A percentile compares a stretch with the other conserved stretches of the same genome.
Evolutionary conservation across 2,113 vertebrate genomes (phyloP).

Genomic region (Alces alces): DNA sequence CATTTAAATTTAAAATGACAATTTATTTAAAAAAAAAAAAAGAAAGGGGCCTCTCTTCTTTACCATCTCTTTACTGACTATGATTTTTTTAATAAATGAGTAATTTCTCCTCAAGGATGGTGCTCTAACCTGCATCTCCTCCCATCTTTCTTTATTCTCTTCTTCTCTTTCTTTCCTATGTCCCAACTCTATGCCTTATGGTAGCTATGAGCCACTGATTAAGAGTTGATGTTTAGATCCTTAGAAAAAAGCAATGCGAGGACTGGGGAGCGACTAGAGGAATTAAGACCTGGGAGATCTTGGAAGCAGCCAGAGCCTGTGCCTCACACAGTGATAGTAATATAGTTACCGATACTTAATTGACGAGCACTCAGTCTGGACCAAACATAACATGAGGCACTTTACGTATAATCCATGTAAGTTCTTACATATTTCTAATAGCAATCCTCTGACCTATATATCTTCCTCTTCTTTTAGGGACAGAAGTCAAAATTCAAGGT

Average conservation of each 20-base stretch:
- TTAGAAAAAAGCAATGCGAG: background rate
- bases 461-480: background rate
- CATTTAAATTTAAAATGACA: background rate
- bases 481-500: background rate
- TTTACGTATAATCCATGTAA: background rate
- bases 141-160: background rate
- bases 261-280: background rate
- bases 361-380: background rate
- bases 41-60: background rate
- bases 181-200: background rate
- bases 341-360: background rate
- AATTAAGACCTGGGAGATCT: background rate
- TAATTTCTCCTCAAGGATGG: background rate
- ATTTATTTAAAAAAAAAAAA: background rate
- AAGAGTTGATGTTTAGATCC: background rate
- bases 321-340: background rate
- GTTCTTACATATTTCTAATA: background rate
- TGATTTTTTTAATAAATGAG: background rate
- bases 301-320: background rate
- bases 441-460: too few species aligned
- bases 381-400: background rate
- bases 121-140: background rate
- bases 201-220: background rate
- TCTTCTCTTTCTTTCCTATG: background rate
- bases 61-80: background rate